phyloP scores from a whole-genome alignment of 37 sponge, comb jelly and placozoan species.

The Corticium candelabrum region DNA sequence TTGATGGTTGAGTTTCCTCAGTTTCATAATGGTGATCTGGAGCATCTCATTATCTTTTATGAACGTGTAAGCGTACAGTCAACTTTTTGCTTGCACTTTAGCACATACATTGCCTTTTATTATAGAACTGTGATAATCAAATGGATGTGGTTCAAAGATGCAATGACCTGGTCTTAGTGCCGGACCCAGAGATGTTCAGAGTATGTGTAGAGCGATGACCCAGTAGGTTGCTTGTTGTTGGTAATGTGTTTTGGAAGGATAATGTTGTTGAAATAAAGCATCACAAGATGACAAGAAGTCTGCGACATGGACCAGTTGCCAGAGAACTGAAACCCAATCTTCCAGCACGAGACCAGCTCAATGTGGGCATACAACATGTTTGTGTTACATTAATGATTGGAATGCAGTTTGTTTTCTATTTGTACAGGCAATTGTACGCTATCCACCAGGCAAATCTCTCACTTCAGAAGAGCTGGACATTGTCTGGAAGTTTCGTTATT shows the following conservation, averaged over 20 bases:
- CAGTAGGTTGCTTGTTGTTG: no score
- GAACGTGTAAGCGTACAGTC: conserved; percentile 31
- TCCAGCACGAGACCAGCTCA: conserved; percentile 32
- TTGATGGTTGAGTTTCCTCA: conserved; percentile 78
- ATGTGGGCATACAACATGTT: no score
- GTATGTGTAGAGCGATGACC: not conserved
- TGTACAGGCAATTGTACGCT: conserved; percentile 44
- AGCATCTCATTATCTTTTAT: conserved; percentile 65
- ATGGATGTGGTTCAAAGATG: no score
- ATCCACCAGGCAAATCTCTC: conserved; percentile 72
- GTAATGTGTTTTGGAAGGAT: no score
- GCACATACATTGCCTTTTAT: no score
- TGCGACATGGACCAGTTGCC: conserved; percentile 53
- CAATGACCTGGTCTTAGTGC: not conserved
- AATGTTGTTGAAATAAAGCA: conserved; percentile 90
- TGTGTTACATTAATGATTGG: conserved; percentile 6
- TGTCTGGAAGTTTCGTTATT: conserved; percentile 90
- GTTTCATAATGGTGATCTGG: conserved; percentile 52
- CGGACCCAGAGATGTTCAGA: not conserved
- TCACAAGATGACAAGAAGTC: conserved; percentile 65
- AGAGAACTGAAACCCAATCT: conserved; percentile 67
- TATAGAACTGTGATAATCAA: no score
- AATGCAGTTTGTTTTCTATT: not conserved
- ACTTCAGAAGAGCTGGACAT: conserved; percentile 71
- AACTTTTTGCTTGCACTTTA: no score